These are phyloP conservation scores for Pao palembangensis DNA, from an alignment of 2,113 vertebrate species.

Conservation along the genomic window DNA sequence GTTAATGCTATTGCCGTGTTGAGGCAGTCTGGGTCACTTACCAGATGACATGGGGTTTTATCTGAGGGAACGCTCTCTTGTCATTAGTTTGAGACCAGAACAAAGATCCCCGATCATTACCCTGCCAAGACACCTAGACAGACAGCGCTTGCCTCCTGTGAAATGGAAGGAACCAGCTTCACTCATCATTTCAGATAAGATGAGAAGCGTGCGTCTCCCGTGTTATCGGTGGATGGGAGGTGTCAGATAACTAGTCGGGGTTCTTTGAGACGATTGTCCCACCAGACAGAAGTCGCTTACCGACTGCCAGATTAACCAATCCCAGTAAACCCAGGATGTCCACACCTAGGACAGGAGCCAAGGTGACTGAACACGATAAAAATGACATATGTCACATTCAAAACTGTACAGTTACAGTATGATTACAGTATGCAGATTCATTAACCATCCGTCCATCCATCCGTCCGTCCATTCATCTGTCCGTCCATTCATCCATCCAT, in stretches of 20 bases:
- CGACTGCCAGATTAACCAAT: not conserved
- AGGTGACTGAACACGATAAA: too few relatives aligned
- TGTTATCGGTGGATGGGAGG: slow-evolving; percentile 25
- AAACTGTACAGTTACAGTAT: too few relatives aligned
- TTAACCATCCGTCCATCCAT: too few relatives aligned
- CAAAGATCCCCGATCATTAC: slow-evolving; percentile 15
- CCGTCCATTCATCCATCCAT: too few relatives aligned
- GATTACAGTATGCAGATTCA: too few relatives aligned
- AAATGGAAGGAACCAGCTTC: slow-evolving; percentile 13
- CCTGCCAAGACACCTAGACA: slow-evolving; percentile 4
- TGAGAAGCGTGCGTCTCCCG: not conserved
- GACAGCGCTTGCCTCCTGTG: slow-evolving; percentile 6
- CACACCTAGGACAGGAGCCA: not conserved
- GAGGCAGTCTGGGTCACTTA: not conserved
- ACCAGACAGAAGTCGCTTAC: too few relatives aligned
- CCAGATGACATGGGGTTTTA: not conserved
- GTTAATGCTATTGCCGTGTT: not conserved
- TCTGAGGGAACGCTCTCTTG: not conserved
- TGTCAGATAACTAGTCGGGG: slow-evolving; percentile 21
- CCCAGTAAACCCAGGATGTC: slow-evolving; percentile 7
- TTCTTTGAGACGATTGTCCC: slow-evolving; percentile 8
- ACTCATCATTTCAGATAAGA: slow-evolving; percentile 30
- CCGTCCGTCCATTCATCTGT: too few relatives aligned
- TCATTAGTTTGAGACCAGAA: slow-evolving; percentile 7
- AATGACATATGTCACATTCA: too few relatives aligned